Conservation (phyloP, 2,113 vertebrate genomes). For the Stegastes partitus region DNA sequence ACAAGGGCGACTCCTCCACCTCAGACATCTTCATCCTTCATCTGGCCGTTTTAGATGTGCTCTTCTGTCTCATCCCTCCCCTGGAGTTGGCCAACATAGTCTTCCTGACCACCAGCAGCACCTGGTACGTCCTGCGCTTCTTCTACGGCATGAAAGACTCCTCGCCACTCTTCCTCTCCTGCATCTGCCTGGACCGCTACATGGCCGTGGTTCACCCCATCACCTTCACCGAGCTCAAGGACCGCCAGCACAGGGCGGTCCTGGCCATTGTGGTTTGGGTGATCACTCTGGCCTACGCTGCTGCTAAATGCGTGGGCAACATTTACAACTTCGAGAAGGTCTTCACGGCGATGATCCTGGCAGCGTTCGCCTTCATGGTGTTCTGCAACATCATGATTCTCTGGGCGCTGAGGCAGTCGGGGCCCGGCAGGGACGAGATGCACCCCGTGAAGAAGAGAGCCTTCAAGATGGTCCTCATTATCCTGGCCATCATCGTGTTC, state of each 20-base stretch:
- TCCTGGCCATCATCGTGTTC: constrained; percentile 83
- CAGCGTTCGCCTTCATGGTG: constrained; percentile 80
- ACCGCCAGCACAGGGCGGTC: constrained; percentile 65
- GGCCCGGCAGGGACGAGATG: constrained; percentile 78
- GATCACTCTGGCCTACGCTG: constrained; percentile 75
- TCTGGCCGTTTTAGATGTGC: constrained; percentile 78
- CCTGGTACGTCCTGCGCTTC: constrained; percentile 81
- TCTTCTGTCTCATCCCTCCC: constrained; percentile 83
- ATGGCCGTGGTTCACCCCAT: constrained; percentile 84
- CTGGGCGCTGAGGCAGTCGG: constrained; percentile 69
- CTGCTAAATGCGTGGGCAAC: constrained; percentile 69
- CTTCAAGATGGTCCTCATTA: constrained; percentile 85
- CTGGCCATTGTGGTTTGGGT: constrained; percentile 74
- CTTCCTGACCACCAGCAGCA: constrained; percentile 70
- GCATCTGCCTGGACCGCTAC: constrained; percentile 86
- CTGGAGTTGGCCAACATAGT: constrained; percentile 79
- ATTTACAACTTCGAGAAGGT: constrained; percentile 76
- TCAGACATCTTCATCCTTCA: constrained; percentile 84
- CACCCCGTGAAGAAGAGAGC: constrained; percentile 86
- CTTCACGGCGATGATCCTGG: constrained; percentile 82
- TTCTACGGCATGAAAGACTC: constrained; percentile 84
- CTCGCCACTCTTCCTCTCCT: constrained; percentile 82
- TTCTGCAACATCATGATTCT: constrained; percentile 84
- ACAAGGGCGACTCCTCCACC: constrained; percentile 80
- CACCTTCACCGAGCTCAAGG: constrained; percentile 81